Evolutionary conservation across 2,888 invertebrate species (phyloP).

Genomic region (Agapostemon virescens): DNA sequence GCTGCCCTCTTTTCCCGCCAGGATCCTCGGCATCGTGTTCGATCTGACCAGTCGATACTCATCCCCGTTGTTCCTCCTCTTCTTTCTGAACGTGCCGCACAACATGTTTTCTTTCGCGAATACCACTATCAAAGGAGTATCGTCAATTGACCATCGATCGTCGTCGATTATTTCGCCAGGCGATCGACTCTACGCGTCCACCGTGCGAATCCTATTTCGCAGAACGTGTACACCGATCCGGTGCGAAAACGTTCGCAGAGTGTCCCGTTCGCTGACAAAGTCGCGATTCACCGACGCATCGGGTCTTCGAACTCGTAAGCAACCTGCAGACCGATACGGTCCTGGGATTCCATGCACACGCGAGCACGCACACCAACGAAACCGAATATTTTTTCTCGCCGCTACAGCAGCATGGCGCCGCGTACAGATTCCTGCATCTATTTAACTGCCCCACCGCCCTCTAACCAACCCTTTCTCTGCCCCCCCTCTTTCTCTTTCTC

Average conservation of each 20-base stretch:
- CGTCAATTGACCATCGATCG: conserved; percentile 35
- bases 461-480: conserved; percentile 44
- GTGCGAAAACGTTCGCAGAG: not conserved
- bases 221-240: too few species aligned
- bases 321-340: conserved; percentile 46
- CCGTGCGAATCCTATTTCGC: not conserved
- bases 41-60: conserved; percentile 76
- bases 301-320: conserved; percentile 10
- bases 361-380: conserved; percentile 25
- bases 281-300: not conserved
- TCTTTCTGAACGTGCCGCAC: conserved; percentile 75
- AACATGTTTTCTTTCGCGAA: conserved; percentile 66
- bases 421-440: conserved; percentile 78
- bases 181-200: not conserved
- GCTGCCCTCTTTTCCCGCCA: conserved; percentile 65
- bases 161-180: not conserved
- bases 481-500: not conserved
- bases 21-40: conserved; percentile 67
- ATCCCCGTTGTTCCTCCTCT: conserved; percentile 70
- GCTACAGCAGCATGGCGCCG: conserved; percentile 74
- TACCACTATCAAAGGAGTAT: not conserved
- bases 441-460: conserved; percentile 68
- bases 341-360: conserved; percentile 51
- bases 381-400: conserved; percentile 60
- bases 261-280: not conserved